Percentiles rank a stretch among this genome's conserved stretches.
These are phyloP conservation scores for Pygoscelis antarcticus DNA, from an alignment of 2,113 vertebrate genomes.

Conservation along the genomic window DNA sequence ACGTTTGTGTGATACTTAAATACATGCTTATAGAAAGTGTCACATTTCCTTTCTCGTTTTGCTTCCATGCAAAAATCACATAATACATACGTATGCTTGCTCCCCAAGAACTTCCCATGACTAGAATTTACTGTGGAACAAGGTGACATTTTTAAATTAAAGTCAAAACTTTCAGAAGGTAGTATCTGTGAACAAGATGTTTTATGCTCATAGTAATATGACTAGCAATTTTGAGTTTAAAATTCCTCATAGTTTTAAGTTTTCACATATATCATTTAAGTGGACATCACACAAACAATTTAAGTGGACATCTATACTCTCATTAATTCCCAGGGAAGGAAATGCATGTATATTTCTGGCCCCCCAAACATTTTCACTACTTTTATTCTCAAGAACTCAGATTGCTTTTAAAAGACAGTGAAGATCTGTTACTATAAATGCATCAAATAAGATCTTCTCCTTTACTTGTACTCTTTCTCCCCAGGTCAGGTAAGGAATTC, in stretches of 20 bases:
- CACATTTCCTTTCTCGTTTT: not conserved
- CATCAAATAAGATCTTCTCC: not conserved
- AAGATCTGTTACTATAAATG: not conserved
- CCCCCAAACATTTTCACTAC: not conserved
- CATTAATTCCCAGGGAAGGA: not conserved
- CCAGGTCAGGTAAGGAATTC: not conserved
- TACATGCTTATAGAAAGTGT: not conserved
- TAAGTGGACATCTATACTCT: not conserved
- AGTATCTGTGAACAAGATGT: not conserved
- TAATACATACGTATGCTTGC: not conserved
- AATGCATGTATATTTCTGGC: not conserved
- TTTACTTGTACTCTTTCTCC: not conserved
- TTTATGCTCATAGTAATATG: not conserved
- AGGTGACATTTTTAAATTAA: not conserved
- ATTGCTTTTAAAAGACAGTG: not conserved
- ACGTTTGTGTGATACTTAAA: not conserved
- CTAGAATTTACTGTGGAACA: not conserved
- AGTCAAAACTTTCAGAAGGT: not conserved
- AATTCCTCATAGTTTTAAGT: not conserved
- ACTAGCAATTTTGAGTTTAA: not conserved
- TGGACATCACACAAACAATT: not conserved
- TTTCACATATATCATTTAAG: not conserved
- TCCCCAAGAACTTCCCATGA: not conserved
- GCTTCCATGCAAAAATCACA: not conserved
- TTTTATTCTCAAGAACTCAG: not conserved